Evolutionary conservation across 2,888 invertebrate species (phyloP).

Genomic region (Tridacna crocea): DNA sequence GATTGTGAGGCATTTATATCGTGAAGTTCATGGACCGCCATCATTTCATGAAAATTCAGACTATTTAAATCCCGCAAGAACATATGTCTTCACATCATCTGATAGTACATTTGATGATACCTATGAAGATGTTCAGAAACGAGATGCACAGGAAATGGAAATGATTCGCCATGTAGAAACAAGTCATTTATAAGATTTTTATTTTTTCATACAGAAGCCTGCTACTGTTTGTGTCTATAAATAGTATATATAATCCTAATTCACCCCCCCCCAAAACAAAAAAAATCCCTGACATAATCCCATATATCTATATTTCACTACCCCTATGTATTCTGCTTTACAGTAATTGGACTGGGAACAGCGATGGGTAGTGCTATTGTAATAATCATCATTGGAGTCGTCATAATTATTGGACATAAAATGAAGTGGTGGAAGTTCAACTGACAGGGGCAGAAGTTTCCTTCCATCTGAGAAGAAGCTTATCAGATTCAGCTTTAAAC

Average conservation of each 20-base stretch:
- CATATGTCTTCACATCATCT: background rate
- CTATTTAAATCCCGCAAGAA: slow-evolving; percentile 1
- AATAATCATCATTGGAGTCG: background rate
- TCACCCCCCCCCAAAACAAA: background rate
- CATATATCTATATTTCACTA: background rate
- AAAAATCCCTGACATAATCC: background rate
- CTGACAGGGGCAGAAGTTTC: background rate
- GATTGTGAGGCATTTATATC: background rate
- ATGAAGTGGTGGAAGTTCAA: background rate
- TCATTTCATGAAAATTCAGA: slow-evolving; percentile 5
- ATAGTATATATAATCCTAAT: background rate
- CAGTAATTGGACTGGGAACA: background rate
- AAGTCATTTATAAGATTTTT: background rate
- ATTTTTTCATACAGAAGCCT: background rate
- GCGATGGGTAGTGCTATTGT: background rate
- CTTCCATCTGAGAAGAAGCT: background rate
- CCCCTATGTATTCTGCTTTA: background rate
- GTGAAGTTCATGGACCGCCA: slow-evolving; percentile 4
- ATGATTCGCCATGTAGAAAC: background rate
- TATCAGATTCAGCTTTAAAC: slow-evolving; percentile 1
- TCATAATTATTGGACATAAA: slow-evolving; percentile 3
- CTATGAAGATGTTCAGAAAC: background rate
- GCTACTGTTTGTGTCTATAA: background rate
- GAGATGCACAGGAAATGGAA: background rate
- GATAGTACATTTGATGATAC: background rate